phyloP scores from a whole-genome alignment of 2,888 invertebrate species.

The Lordiphosa andalusiaca region DNA sequence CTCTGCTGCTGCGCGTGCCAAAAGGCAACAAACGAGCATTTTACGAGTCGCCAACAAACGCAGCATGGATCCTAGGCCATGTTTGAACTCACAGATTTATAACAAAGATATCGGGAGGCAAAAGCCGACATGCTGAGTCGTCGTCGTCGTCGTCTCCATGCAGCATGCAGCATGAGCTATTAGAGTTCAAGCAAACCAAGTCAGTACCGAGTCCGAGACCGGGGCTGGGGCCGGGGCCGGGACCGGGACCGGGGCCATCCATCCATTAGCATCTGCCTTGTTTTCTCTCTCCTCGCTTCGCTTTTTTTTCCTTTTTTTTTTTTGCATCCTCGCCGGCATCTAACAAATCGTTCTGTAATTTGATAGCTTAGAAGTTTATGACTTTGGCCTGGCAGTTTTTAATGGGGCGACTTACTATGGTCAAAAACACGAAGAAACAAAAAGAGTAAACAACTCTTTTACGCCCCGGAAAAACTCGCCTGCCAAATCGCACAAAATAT shows the following conservation, averaged over 20 bases:
- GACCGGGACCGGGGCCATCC: slow-evolving; percentile 4
- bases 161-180: slow-evolving; percentile 58
- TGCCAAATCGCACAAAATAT: slow-evolving; percentile 75
- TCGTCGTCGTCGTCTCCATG: slow-evolving; percentile 12
- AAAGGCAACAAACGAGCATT: slow-evolving; percentile 74
- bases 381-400: slow-evolving; percentile 72
- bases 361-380: slow-evolving; percentile 76
- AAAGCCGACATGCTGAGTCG: slow-evolving; percentile 63
- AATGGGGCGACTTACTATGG: slow-evolving; percentile 56
- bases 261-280: slow-evolving; percentile 62
- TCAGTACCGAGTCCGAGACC: slow-evolving; percentile 25
- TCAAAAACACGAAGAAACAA: slow-evolving; percentile 16
- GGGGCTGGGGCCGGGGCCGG: not conserved
- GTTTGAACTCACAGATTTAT: slow-evolving; percentile 77
- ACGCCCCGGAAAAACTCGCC: slow-evolving; percentile 54
- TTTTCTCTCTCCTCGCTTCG: slow-evolving; percentile 12
- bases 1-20: slow-evolving; percentile 71
- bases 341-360: slow-evolving; percentile 77
- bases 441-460: slow-evolving; percentile 43
- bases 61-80: slow-evolving; percentile 58
- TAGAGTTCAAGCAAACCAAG: slow-evolving; percentile 70
- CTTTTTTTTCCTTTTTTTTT: slow-evolving; percentile 13
- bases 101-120: slow-evolving; percentile 76
- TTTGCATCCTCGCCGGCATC: slow-evolving; percentile 66
- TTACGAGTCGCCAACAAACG: slow-evolving; percentile 68